phyloP scores from a whole-genome alignment of 2,888 invertebrate genomes.

The Drosophila emarginata region DNA sequence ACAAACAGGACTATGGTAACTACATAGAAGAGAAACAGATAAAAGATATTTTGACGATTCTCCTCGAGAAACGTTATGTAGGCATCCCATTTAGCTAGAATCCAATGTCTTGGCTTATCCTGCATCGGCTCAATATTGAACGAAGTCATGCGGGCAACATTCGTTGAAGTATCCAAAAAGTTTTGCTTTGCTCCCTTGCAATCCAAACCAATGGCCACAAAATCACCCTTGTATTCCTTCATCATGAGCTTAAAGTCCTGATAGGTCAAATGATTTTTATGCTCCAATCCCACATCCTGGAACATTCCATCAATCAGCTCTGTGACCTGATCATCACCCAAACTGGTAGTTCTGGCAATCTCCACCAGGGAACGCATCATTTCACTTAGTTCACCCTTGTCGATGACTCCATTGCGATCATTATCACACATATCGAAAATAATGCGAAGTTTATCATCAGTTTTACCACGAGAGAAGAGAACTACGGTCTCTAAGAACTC shows the following conservation, averaged over 20 bases:
- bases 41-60: constrained; percentile 97
- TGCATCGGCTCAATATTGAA: constrained; percentile 93
- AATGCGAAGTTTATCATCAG: constrained; percentile 95
- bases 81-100: constrained; percentile 91
- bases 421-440: constrained; percentile 99
- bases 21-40: constrained; percentile 97
- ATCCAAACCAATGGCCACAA: constrained; percentile 96
- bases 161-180: constrained; percentile 96
- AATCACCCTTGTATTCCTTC: constrained; percentile 97
- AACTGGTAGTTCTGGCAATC: constrained; percentile 94
- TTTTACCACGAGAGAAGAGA: constrained; percentile 94
- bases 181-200: constrained; percentile 98
- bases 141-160: constrained; percentile 97
- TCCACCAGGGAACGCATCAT: constrained; percentile 96
- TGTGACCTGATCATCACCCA: constrained; percentile 94
- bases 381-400: constrained; percentile 95
- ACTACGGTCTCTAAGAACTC: constrained; percentile 97
- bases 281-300: constrained; percentile 93
- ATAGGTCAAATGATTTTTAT: constrained; percentile 94
- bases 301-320: constrained; percentile 98
- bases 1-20: constrained; percentile 96
- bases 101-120: constrained; percentile 88
- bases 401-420: constrained; percentile 96
- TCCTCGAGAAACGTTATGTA: constrained; percentile 96
- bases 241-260: constrained; percentile 97